Evolutionary conservation across 2,888 invertebrate genomes (phyloP), one percentile per base, ranked within the genome.

Genomic region (Drosophila sordidapex): DNA sequence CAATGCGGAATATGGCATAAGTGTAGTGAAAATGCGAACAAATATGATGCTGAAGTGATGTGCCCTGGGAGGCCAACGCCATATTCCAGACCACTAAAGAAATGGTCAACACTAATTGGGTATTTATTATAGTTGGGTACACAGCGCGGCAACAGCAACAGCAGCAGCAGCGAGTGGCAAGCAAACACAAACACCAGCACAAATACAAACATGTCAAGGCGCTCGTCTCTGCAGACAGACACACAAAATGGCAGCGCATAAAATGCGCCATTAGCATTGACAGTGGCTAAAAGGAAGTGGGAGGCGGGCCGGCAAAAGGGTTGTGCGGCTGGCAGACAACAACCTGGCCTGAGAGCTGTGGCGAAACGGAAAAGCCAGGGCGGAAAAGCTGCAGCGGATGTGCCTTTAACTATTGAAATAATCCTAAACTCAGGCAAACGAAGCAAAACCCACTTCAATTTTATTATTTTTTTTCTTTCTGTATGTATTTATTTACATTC

Each of bases 341-440:
- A 61, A 48, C 31, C 74, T 74, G 63, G 40, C 59, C 33, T 33
- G 43, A 46, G 38, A 54, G 54, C 62, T 49, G 72, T 60, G 61
- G 60, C 13, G 31, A 69, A 71, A 51, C 59, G 61, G 76, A 69
- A 71, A 58, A 68, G 52, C 40, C 68, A 63, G 59, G 60, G 73
- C 89, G 85, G 85, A 85, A 89, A 87, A 87, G 89, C 85, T 87
- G 89, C 87, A 87, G 64, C 87, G 85, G 85, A 85, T 85, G 84
- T 89, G 78, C 87, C 87, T 56, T 64, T 64, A 74, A 87, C 89
- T 89, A 83, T 89, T 85, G 82, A 76, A 89, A 82, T 89, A 88
- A 88, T 83, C 84, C 84, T 63, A 53, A 58, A 70, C 71, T 68
- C 70, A 72, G 69, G 70, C 62, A 60, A 64, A 82, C 64, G 61